Base-by-base conservation (phyloP, 2,113 vertebrate species). In the Bettongia penicillata region DNA sequence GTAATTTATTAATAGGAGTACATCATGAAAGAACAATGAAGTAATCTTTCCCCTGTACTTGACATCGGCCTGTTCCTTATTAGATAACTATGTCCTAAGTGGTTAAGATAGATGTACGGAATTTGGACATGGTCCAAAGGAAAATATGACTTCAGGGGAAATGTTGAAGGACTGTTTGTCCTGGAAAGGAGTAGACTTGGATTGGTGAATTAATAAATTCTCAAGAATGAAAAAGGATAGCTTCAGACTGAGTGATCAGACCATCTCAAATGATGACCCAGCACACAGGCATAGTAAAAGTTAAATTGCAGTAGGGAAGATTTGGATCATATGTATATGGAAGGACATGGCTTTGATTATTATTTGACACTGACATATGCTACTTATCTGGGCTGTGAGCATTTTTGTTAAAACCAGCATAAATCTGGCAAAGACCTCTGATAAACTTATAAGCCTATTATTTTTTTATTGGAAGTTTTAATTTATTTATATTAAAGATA, bases 101-200 rank as follows among this genome's bases (percentile, higher is more conserved):
- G 28, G 48, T 50, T 90, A 90, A 90, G 90, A 90, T 49, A 28
- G 26, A 49, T 90, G 48, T 28, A 90, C 48, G 31, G 28, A 90
- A 90, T 84, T 84, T 84, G 68, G 68, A 84, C 1, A 43, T 43
- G n/a, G 19, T 84, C 68, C 68, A 84, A 84, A 84, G 68, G 68
- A 84, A 84, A 84, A 43, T 84, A 84, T 84, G 68, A 84, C 68
- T 84, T 84, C 68, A 53, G 90, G 47, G 84, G 28, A 92, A 95
- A 91, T 84, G 10, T 11, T 49, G 24, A 49, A 90, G 51, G n/a
- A 91, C 28, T 55, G n/a, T 89, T 94, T 93, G 77, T 55, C 89
- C 31, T 89, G 10, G 52, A 90, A 97, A 90, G 43, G 49, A 57
- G 57, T 89, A 57, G 8, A 48, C 92, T 89, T 26, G 90, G 90